phyloP scores from a whole-genome alignment of 2,888 invertebrate species.

The Timema cristinae region DNA sequence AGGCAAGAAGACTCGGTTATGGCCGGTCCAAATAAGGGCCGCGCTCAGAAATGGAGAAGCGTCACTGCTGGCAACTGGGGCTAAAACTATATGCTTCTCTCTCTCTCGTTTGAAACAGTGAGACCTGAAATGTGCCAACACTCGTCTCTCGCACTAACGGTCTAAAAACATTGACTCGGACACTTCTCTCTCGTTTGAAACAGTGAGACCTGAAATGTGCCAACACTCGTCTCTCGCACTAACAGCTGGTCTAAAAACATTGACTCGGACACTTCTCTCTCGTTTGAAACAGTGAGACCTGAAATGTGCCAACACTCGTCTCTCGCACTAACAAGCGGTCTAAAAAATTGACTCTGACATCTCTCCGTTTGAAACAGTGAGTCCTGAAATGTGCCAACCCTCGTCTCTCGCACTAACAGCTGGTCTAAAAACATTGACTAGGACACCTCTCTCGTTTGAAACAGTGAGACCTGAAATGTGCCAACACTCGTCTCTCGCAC shows the following conservation, averaged over 20 bases:
- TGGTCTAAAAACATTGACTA: conserved; percentile 16
- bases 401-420: conserved; percentile 9
- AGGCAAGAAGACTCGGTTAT: not conserved
- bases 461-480: conserved; percentile 13
- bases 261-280: not conserved
- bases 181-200: no score
- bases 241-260: conserved; percentile 18
- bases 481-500: conserved; percentile 14
- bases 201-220: conserved; percentile 15
- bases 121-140: not conserved
- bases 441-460: not conserved
- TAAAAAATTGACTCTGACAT: conserved; percentile 14
- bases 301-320: conserved; percentile 18
- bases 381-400: conserved; percentile 19
- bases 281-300: not conserved
- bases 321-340: conserved; percentile 10
- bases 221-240: conserved; percentile 13
- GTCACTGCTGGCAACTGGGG: conserved; percentile 10
- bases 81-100: conserved; percentile 24
- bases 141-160: no score
- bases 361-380: not conserved
- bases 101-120: conserved; percentile 12
- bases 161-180: not conserved
- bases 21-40: conserved; percentile 24
- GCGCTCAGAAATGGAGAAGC: conserved; percentile 26